phyloP scores from a whole-genome alignment of 2,797 vertebrate species.

The Syngnathus rostellatus region DNA sequence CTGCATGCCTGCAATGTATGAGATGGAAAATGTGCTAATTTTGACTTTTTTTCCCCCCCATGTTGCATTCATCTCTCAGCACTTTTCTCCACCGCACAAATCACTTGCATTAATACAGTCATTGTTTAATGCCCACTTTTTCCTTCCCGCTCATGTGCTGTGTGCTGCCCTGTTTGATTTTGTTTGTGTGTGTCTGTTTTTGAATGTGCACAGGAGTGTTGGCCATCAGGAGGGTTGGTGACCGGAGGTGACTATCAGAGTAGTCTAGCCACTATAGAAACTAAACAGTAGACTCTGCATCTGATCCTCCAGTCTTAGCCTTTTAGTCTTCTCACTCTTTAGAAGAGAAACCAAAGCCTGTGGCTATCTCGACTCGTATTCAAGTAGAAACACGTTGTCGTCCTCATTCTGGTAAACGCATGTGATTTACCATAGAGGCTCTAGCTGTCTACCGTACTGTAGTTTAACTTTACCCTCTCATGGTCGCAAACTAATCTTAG shows the following conservation, averaged over 20 bases:
- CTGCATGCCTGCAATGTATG: background rate
- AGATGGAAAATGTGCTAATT: background rate
- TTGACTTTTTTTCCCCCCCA: background rate
- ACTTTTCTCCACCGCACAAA: slow-evolving; percentile 6
- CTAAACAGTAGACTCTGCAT: slow-evolving; percentile 76
- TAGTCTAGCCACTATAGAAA: slow-evolving; percentile 74
- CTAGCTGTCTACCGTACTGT: slow-evolving; percentile 57
- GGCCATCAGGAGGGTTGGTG: slow-evolving; percentile 73
- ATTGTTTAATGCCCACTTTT: slow-evolving; percentile 58
- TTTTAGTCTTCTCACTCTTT: slow-evolving; percentile 69
- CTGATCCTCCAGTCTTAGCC: slow-evolving; percentile 71
- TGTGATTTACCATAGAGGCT: slow-evolving; percentile 61
- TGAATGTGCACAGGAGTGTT: slow-evolving; percentile 76
- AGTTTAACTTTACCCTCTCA: slow-evolving; percentile 69
- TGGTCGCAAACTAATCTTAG: slow-evolving; percentile 76
- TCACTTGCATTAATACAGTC: slow-evolving; percentile 19
- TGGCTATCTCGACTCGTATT: slow-evolving; percentile 44
- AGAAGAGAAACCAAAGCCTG: slow-evolving; percentile 42
- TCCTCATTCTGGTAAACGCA: slow-evolving; percentile 58
- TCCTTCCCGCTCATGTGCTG: slow-evolving; percentile 48
- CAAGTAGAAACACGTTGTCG: slow-evolving; percentile 45
- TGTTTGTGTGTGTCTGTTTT: slow-evolving; percentile 70
- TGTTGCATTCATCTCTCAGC: slow-evolving; percentile 5
- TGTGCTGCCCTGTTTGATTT: slow-evolving; percentile 61
- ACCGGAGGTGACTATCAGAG: slow-evolving; percentile 80